A percentile compares a stretch with the other conserved stretches of the same genome.
These are phyloP conservation scores for Aphidoletes aphidimyza DNA, from an alignment of 2,888 invertebrate genomes.

Conservation along the genomic window DNA sequence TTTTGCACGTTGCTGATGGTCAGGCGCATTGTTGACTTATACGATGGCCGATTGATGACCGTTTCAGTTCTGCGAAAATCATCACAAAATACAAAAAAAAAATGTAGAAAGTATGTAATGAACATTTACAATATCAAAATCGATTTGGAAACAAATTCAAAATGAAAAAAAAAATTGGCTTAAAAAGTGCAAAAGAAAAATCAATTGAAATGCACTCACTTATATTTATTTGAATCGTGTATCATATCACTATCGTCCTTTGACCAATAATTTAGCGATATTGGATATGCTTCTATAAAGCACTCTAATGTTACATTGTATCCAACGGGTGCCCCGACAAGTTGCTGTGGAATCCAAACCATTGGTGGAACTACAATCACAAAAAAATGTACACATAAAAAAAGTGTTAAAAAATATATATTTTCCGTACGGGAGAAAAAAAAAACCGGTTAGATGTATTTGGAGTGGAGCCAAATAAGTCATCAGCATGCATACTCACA, in stretches of 20 bases:
- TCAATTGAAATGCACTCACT: slow-evolving; percentile 64
- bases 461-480: slow-evolving; percentile 22
- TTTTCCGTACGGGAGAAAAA: not conserved
- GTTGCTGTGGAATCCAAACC: slow-evolving; percentile 90
- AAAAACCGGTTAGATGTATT: not conserved
- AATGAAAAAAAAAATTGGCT: not conserved
- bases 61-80: slow-evolving; percentile 70
- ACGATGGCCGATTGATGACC: slow-evolving; percentile 75
- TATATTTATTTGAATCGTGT: slow-evolving; percentile 85
- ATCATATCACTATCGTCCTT: slow-evolving; percentile 89
- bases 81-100: too few species aligned
- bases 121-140: too few species aligned
- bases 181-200: not conserved
- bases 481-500: slow-evolving; percentile 75
- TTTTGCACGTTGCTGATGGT: slow-evolving; percentile 81
- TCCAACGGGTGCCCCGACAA: slow-evolving; percentile 85
- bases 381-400: not conserved
- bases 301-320: slow-evolving; percentile 89
- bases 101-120: too few species aligned
- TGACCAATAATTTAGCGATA: slow-evolving; percentile 91
- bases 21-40: slow-evolving; percentile 89
- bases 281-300: slow-evolving; percentile 92
- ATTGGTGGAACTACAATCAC: slow-evolving; percentile 82
- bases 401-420: not conserved
- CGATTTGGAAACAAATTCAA: not conserved